A percentile compares a stretch with the other conserved stretches of the same genome.
Conservation (phyloP, 2,113 vertebrate genomes). For the Coturnix japonica region DNA sequence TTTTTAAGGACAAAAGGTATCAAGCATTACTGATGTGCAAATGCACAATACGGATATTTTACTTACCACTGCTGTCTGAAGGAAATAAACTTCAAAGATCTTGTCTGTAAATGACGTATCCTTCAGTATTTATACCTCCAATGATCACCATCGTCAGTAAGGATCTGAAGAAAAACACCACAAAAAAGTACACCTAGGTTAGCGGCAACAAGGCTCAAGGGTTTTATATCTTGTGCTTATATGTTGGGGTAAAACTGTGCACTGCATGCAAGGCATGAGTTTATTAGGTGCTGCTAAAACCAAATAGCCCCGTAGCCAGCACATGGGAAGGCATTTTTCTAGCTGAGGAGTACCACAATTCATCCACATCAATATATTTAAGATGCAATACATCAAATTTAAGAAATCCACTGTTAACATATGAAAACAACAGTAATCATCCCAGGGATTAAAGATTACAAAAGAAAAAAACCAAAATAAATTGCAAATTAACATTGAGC, state of each 20-base stretch:
- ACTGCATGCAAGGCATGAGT: not conserved
- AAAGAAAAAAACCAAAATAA: not conserved
- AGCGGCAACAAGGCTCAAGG: not conserved
- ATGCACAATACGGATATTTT: not conserved
- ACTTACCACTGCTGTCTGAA: constrained; percentile 70
- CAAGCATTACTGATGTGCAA: rapidly evolving
- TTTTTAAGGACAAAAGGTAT: not conserved
- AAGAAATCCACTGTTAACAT: not conserved
- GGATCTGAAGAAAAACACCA: constrained; percentile 57
- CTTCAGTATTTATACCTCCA: constrained; percentile 64
- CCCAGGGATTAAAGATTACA: not conserved
- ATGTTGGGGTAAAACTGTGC: not conserved
- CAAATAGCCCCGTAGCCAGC: not conserved
- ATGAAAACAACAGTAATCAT: not conserved
- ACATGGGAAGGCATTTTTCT: not conserved
- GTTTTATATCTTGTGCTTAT: not conserved
- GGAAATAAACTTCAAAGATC: constrained; percentile 65
- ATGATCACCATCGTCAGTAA: constrained; percentile 56
- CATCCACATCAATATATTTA: not conserved
- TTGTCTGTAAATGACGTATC: constrained; percentile 68
- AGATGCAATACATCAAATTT: not conserved
- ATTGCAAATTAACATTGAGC: not conserved
- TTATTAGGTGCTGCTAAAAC: not conserved
- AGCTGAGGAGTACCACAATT: not conserved
- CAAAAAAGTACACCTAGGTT: not conserved